Evolutionary conservation across 1,140 invertebrate genomes (phyloP).

Genomic region (Pseudomyrmex cubaensis): DNA sequence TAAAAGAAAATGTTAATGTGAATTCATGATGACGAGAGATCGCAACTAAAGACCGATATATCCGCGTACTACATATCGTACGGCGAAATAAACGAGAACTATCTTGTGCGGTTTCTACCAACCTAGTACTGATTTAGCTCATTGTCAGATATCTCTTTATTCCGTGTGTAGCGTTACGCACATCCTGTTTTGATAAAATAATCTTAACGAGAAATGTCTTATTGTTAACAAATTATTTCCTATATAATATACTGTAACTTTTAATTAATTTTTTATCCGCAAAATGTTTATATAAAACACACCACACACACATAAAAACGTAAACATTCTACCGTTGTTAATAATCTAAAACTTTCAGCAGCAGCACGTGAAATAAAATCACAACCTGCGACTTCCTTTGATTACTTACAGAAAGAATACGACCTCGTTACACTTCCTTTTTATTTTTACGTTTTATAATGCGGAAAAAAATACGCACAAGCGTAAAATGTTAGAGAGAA

Average conservation of each 20-base stretch:
- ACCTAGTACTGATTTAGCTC: constrained; percentile 2
- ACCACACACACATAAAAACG: too few species aligned
- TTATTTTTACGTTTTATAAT: constrained; percentile 14
- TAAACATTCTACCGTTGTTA: too few species aligned
- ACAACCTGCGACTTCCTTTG: constrained; percentile 11
- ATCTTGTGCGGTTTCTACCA: neutral
- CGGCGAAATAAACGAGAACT: neutral
- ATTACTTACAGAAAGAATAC: neutral
- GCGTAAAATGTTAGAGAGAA: neutral
- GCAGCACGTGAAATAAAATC: constrained; percentile 4
- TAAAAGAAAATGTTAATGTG: too few species aligned
- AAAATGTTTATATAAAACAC: too few species aligned
- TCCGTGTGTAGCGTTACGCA: neutral
- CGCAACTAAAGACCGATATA: neutral
- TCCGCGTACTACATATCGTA: neutral
- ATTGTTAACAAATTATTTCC: neutral
- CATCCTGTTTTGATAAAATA: constrained; percentile 50
- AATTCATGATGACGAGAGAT: too few species aligned
- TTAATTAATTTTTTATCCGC: neutral
- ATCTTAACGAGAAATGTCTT: neutral
- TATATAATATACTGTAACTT: neutral
- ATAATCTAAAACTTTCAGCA: too few species aligned
- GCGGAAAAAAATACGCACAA: neutral
- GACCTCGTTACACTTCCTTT: constrained; percentile 42
- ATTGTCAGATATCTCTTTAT: neutral